Evolutionary conservation across 2,888 invertebrate genomes (phyloP).

Genomic region (Phortica okadai): DNA sequence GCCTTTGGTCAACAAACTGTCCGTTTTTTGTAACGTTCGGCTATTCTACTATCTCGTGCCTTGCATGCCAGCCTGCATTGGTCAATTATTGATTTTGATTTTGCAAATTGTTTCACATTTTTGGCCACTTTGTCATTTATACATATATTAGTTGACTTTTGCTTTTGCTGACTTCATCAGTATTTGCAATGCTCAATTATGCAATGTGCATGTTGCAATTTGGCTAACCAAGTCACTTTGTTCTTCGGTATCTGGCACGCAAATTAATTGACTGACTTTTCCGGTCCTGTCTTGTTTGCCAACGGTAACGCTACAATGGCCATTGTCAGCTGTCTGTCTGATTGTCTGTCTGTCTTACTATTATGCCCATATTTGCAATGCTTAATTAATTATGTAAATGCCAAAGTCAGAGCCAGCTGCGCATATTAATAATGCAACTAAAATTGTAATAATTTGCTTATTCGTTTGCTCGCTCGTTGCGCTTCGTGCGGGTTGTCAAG

Average conservation of each 20-base stretch:
- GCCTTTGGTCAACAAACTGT: background rate
- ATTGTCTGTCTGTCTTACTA: background rate
- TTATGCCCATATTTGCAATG: constrained; percentile 5
- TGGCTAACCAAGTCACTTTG: background rate
- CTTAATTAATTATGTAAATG: constrained; percentile 53
- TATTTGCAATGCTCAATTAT: constrained; percentile 38
- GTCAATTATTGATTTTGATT: constrained; percentile 41
- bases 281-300: constrained; percentile 43
- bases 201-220: background rate
- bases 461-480: background rate
- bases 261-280: constrained; percentile 56
- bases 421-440: background rate
- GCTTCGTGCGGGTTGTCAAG: background rate
- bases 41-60: background rate
- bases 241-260: constrained; percentile 8
- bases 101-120: constrained; percentile 46
- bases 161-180: constrained; percentile 18
- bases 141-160: constrained; percentile 15
- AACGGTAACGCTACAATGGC: constrained; percentile 1
- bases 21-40: background rate
- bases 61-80: constrained; percentile 19
- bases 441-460: background rate
- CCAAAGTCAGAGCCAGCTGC: constrained; percentile 26
- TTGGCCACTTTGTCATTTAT: constrained; percentile 32
- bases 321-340: constrained; percentile 39